Conservation (phyloP, 2,113 vertebrate genomes). For the Pterocles orientalis region DNA sequence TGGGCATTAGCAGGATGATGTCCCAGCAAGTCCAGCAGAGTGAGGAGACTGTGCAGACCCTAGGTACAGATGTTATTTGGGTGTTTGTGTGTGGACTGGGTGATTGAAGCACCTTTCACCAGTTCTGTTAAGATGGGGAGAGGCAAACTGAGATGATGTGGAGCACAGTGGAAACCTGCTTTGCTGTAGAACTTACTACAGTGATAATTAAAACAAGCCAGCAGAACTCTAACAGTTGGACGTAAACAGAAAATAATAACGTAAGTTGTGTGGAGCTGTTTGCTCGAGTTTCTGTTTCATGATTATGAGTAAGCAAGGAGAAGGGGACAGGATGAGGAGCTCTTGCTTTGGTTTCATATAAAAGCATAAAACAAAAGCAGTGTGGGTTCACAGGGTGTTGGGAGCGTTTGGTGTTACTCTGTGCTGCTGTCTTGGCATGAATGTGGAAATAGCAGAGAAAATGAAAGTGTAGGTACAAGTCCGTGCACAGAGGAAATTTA, state of each 20-base stretch:
- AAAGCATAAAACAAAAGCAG: not conserved
- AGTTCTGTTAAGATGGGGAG: not conserved
- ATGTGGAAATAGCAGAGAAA: not conserved
- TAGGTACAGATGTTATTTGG: constrained; percentile 76
- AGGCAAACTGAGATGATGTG: not conserved
- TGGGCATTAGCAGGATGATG: constrained; percentile 98
- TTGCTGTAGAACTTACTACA: accelerated
- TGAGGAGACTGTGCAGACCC: constrained; percentile 86
- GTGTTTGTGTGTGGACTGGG: not conserved
- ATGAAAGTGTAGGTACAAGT: not conserved
- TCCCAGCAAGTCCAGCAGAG: constrained; percentile 95
- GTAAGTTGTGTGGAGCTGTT: not conserved
- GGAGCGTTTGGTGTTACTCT: not conserved
- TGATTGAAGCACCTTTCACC: not conserved
- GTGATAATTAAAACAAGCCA: not conserved
- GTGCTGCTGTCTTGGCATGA: not conserved
- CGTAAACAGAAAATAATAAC: not conserved
- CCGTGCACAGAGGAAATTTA: not conserved
- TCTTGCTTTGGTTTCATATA: not conserved
- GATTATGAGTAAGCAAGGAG: not conserved
- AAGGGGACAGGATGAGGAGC: not conserved
- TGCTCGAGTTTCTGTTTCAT: not conserved
- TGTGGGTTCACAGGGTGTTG: not conserved
- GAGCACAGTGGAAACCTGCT: not conserved
- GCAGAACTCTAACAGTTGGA: not conserved